Conservation (phyloP, 1,140 invertebrate species). For the Leptestheria dahalacensis region DNA sequence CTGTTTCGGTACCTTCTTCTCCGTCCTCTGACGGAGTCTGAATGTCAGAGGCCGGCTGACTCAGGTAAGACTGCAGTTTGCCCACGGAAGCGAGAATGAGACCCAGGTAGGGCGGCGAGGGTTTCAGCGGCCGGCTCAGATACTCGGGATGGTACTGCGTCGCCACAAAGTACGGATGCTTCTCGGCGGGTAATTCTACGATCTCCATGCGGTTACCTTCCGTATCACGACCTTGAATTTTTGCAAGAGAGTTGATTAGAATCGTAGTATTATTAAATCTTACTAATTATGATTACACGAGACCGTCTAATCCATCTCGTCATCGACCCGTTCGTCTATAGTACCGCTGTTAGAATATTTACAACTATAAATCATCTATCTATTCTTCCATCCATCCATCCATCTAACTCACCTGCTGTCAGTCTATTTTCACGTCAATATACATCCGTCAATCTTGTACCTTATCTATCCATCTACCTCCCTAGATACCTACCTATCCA, state of each 20-base stretch:
- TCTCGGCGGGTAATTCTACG: slow-evolving; percentile 38
- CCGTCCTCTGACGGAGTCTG: not conserved
- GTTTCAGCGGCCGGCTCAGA: slow-evolving; percentile 76
- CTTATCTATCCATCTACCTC: no score
- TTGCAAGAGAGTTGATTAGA: not conserved
- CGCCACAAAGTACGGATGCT: slow-evolving; percentile 84
- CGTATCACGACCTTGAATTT: slow-evolving; percentile 53
- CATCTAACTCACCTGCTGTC: no score
- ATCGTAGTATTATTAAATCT: not conserved
- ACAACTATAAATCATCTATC: no score
- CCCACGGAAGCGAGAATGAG: slow-evolving; percentile 72
- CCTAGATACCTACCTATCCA: no score
- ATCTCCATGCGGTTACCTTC: slow-evolving; percentile 49
- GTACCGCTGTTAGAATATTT: no score
- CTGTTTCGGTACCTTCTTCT: not conserved
- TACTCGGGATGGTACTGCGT: slow-evolving; percentile 98
- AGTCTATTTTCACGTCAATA: no score
- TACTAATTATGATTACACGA: no score
- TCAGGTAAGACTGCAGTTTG: slow-evolving; percentile 46
- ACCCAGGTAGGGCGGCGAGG: slow-evolving; percentile 90
- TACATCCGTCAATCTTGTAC: no score
- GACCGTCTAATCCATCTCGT: no score
- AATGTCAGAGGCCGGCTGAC: not conserved
- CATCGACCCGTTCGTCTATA: no score
- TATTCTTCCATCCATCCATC: no score